Evolutionary conservation across 2,888 invertebrate species (phyloP), one percentile per base, ranked within the genome.

Genomic region (Brachypalpus laphriformis): DNA sequence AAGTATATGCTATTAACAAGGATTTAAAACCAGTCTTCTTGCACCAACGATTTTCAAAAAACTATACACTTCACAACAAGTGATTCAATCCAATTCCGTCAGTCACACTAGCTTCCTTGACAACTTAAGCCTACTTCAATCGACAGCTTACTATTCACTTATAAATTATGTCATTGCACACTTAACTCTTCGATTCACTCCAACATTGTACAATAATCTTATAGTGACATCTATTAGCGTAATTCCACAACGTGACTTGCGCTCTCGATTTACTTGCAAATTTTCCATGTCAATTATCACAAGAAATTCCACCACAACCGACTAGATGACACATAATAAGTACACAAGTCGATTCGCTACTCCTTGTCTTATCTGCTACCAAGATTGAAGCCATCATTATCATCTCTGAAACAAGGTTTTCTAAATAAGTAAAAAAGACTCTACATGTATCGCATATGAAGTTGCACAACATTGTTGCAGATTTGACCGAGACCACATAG

Each of bases 221-320:
- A 28, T n/a, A 77, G 77, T 70, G 78, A 65, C 78, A 71, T 78
- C 78, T 78, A 78, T 78, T 71, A 78, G 72, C 31, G 34, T 72
- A 65, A 78, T 65, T 72, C 45, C 47, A 54, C 71, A 65, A 72
- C 78, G 78, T 78, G 78, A 78, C 71, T 57, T 47, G 56, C 28
- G 63, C 65, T 65, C 54, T 57, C 78, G 47, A 72, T 78, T 78
- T 57, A 72, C 40, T 63, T 78, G 63, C 63, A 72, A 72, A 63
- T 71, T 61, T 56, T 45, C 18, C 42, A 68, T 42, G 54, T 54
- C 42, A 54, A 56, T 59, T 59, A 59, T 16, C n/a, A 7, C 22
- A 14, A 34, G n/a, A 59, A 59, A 59, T 20, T 14, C n/a, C 18
- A 59, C 31, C 18, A 40, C 11, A 28, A 14, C 28, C 28, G 14